Evolutionary conservation across 2,113 vertebrate genomes (phyloP).

Genomic region (Arizona elegans): DNA sequence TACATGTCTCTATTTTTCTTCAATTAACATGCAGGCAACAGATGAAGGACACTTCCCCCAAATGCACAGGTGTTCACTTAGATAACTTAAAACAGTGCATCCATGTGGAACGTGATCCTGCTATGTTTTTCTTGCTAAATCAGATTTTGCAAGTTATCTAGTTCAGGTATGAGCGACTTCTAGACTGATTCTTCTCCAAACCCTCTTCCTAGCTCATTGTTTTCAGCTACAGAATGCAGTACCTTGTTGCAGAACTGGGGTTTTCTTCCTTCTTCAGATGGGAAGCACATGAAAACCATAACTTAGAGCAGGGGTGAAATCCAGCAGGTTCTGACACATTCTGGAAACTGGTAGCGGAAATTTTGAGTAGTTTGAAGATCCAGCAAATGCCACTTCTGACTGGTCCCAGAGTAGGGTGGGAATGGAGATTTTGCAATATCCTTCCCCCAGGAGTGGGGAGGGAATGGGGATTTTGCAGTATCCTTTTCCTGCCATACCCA

Average conservation of each 20-base stretch:
- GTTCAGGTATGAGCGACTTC: not conserved
- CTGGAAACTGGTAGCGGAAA: no score
- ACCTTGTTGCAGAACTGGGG: not conserved
- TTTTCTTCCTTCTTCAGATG: not conserved
- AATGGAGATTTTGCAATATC: no score
- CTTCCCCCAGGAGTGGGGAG: no score
- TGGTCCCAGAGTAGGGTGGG: no score
- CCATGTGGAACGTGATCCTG: not conserved
- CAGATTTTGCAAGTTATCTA: not conserved
- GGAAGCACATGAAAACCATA: not conserved
- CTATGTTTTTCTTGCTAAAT: not conserved
- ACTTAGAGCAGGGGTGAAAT: not conserved
- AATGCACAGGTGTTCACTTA: not conserved
- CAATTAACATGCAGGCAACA: not conserved
- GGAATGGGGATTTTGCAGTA: no score
- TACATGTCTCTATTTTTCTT: not conserved
- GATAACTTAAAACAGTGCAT: not conserved
- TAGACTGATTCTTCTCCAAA: not conserved
- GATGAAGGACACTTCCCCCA: not conserved
- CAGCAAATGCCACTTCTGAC: no score
- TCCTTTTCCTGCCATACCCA: no score
- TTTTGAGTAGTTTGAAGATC: no score
- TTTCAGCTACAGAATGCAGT: not conserved
- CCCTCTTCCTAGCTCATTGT: not conserved
- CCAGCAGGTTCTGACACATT: no score